These are phyloP conservation scores for Drosophila elegans DNA, from an alignment of 1,140 invertebrate genomes.

Conservation along the genomic window DNA sequence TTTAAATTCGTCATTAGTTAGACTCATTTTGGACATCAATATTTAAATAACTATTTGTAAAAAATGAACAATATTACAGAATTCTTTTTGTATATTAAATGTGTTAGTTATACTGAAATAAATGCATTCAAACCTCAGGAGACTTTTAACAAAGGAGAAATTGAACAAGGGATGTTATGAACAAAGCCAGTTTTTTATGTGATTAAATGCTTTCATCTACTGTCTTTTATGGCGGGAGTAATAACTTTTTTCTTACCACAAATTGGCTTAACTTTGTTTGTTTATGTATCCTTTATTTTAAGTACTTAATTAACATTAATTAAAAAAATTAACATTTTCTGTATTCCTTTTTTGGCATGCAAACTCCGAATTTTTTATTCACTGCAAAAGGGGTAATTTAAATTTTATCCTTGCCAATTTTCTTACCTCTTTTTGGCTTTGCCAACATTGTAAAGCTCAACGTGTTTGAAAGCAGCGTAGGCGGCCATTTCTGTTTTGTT, in stretches of 20 bases:
- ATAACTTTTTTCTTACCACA: not conserved
- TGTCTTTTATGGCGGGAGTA: not conserved
- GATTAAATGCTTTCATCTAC: not conserved
- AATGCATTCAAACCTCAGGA: conserved; percentile 1
- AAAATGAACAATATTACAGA: not conserved
- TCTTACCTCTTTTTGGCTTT: conserved; percentile 89
- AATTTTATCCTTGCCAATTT: conserved; percentile 7
- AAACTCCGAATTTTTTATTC: not conserved
- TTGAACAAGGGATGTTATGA: not conserved
- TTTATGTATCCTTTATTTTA: not conserved
- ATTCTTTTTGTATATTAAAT: not conserved
- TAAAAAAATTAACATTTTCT: not conserved
- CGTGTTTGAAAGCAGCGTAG: conserved; percentile 89
- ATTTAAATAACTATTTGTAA: not conserved
- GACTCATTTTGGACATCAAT: not conserved
- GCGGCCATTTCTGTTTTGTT: conserved; percentile 87
- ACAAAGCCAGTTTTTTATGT: not conserved
- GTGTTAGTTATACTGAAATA: not conserved
- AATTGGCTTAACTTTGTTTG: not conserved
- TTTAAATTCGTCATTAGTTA: not conserved
- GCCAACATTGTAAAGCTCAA: conserved; percentile 90
- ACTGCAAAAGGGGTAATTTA: not conserved
- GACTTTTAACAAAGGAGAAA: no score
- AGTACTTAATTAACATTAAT: not conserved
- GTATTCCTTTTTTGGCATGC: not conserved